Conservation (phyloP, 2,113 vertebrate species). For the Salvelinus fontinalis region DNA sequence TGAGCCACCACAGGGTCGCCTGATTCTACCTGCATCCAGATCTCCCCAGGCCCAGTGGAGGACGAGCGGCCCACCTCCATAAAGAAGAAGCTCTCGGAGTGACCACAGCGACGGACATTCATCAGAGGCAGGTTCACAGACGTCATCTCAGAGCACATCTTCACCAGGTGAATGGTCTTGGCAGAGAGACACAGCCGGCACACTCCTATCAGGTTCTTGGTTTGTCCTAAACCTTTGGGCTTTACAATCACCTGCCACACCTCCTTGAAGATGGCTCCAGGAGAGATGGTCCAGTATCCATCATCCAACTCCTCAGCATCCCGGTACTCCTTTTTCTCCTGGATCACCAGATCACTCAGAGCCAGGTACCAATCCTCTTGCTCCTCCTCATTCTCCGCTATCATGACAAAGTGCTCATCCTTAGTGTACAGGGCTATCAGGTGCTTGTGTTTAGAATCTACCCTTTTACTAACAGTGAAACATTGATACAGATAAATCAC, state of each 20-base stretch:
- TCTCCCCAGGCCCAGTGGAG: conserved; percentile 92
- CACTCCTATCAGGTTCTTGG: conserved; percentile 89
- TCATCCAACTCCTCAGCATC: conserved; percentile 79
- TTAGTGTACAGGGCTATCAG: conserved; percentile 97
- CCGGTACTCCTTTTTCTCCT: conserved; percentile 76
- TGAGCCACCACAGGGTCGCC: conserved; percentile 91
- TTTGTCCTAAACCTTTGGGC: conserved; percentile 33
- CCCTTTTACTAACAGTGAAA: conserved; percentile 94
- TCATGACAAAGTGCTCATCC: conserved; percentile 97
- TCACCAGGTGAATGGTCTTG: conserved; percentile 37
- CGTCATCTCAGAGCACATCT: conserved; percentile 66
- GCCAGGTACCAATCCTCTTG: conserved; percentile 92
- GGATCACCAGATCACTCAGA: conserved; percentile 84
- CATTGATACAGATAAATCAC: conserved; percentile 90
- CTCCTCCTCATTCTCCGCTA: conserved; percentile 92
- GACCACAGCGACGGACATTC: conserved; percentile 94
- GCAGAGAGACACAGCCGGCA: conserved; percentile 92
- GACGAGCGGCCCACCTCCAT: conserved; percentile 96
- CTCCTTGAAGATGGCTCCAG: conserved; percentile 71
- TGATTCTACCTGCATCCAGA: conserved; percentile 95
- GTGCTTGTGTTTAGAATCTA: conserved; percentile 96
- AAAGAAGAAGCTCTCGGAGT: conserved; percentile 98
- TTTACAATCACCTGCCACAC: too few relatives aligned
- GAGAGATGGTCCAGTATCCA: conserved; percentile 80
- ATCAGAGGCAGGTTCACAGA: conserved; percentile 93